A percentile compares a stretch with the other conserved stretches of the same genome.
Evolutionary conservation across 2,888 invertebrate species (phyloP).

Genomic region (Agrotis segetum): DNA sequence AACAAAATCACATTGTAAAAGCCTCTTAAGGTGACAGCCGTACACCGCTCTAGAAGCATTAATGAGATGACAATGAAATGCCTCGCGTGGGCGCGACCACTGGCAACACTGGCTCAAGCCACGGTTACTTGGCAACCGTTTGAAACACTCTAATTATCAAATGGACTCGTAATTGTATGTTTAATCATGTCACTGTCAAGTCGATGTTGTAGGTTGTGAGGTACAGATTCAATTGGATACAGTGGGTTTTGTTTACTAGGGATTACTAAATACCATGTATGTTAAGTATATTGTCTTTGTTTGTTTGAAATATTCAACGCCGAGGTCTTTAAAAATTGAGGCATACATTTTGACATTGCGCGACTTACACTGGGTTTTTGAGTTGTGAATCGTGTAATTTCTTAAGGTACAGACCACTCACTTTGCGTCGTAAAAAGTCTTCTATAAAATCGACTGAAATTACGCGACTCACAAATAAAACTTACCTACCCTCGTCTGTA

Average conservation of each 20-base stretch:
- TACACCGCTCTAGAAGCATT: slow-evolving; percentile 54
- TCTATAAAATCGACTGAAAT: too few relatives aligned
- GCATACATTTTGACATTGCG: too few relatives aligned
- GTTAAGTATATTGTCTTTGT: too few relatives aligned
- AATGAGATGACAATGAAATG: slow-evolving; percentile 64
- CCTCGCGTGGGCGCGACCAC: slow-evolving; percentile 45
- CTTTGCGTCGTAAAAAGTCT: too few relatives aligned
- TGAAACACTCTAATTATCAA: slow-evolving; percentile 46
- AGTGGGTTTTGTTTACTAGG: background rate
- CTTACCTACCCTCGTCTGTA: too few relatives aligned
- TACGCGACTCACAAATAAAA: too few relatives aligned
- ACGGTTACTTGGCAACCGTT: slow-evolving; percentile 22
- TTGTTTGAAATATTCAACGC: background rate
- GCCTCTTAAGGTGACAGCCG: slow-evolving; percentile 41
- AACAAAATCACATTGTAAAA: slow-evolving; percentile 15
- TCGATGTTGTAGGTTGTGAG: background rate
- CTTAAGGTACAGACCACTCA: too few relatives aligned
- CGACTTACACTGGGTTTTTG: too few relatives aligned
- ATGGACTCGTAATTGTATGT: slow-evolving; percentile 40
- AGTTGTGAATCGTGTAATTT: too few relatives aligned
- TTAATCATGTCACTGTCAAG: slow-evolving; percentile 34
- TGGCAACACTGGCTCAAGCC: background rate
- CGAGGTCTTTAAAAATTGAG: background rate
- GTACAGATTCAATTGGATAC: too few relatives aligned
- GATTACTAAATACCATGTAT: background rate